A percentile compares a stretch with the other conserved stretches of the same genome.
phyloP scores from a whole-genome alignment of 2,888 invertebrate genomes.

The Oscheius onirici region DNA sequence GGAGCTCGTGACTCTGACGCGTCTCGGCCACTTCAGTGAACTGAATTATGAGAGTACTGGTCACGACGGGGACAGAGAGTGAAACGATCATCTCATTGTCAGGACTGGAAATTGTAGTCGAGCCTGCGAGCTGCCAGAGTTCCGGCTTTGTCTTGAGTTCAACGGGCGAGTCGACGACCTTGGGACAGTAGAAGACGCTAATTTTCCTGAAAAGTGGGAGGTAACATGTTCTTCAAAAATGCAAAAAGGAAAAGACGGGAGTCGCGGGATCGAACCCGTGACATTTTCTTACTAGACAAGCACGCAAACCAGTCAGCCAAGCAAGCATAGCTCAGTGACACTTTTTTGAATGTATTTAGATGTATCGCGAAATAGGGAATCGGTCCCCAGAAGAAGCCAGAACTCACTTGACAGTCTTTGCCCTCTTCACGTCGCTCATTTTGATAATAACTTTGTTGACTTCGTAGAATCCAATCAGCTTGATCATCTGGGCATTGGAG shows the following conservation, averaged over 20 bases:
- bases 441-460: conserved; percentile 81
- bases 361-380: not conserved
- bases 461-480: conserved; percentile 91
- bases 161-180: conserved; percentile 91
- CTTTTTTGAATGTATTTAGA: not conserved
- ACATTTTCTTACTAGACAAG: too few relatives aligned
- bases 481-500: conserved; percentile 95
- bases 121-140: conserved; percentile 94
- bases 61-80: conserved; percentile 82
- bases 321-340: not conserved
- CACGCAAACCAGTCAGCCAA: too few relatives aligned
- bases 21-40: conserved; percentile 98
- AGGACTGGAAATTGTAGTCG: conserved; percentile 75
- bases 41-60: conserved; percentile 97
- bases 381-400: not conserved
- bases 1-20: conserved; percentile 80
- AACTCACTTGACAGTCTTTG: conserved; percentile 82
- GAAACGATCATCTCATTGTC: conserved; percentile 39
- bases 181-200: conserved; percentile 95
- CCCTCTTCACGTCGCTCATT: conserved; percentile 92
- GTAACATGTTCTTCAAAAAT: not conserved
- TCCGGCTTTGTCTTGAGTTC: conserved; percentile 85
- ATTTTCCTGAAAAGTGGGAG: conserved; percentile 75
- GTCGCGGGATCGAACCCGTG: too few relatives aligned
- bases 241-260: not conserved